Evolutionary conservation across 2,797 vertebrate genomes (phyloP), one percentile per base, ranked within the genome.

Genomic region (Sebastes trivittatus): DNA sequence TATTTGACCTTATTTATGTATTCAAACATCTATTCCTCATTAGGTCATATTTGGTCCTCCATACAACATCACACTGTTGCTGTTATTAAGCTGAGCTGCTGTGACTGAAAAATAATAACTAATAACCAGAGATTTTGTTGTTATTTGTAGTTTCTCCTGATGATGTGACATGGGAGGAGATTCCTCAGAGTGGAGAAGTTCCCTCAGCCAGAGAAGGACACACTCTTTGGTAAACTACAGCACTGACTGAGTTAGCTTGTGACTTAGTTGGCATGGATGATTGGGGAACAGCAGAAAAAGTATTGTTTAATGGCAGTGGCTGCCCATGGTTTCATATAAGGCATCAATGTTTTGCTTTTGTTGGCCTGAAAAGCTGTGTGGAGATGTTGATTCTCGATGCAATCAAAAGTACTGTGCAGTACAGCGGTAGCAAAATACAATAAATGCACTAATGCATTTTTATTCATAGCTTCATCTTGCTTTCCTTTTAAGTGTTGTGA

Each of bases 141-240:
- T 38, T 86, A 67, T 68, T 77, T 85, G 62, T 65, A 95, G 95
- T 96, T 69, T 90, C 90, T 70, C 78, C 92, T 20, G 90, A 83
- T 72, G 84, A 89, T 34, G 80, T 90, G 55, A 84, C 69, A 7
- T 97, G 95, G 95, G 95, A 95, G 88, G 84, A 85, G 74, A 95
- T 96, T 84, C 95, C 95, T 77, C 95, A 96, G 74, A 94, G 82
- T 18, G 93, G 94, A 59, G 78, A 78, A 1, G 84, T 95, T 64
- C 95, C 95, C 38, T 74, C 87, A 61, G 87, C 89, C 34, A 95
- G 95, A 93, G 92, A 92, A 91, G 94, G 94, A 82, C 95, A 96
- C 84, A 92, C 86, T 54, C 83, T 93, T 66, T 96, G 95, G 95
- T 96, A 93, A 95, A 77, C 5, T 7, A 10, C 63, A 46, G 20